A percentile compares a stretch with the other conserved stretches of the same genome.
Conservation (phyloP, 2,888 invertebrate species). For the Epistrophe grossulariae region DNA sequence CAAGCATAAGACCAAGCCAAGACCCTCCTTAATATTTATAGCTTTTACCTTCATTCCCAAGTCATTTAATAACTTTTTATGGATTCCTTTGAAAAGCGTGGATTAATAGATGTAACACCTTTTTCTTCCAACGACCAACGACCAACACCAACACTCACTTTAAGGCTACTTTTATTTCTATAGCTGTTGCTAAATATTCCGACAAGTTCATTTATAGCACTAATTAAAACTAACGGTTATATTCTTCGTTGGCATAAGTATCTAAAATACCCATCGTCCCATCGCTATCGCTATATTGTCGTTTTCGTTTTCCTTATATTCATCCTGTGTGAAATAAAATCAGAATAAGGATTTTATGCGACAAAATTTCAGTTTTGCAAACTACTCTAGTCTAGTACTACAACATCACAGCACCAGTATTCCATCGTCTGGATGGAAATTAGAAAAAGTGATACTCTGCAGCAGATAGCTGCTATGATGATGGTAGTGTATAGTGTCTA, state of each 20-base stretch:
- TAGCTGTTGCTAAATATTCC: conserved; percentile 53
- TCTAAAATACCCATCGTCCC: not conserved
- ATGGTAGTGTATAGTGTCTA: conserved; percentile 1
- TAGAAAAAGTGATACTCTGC: conserved; percentile 40
- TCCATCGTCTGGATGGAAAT: conserved; percentile 23
- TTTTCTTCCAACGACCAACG: not conserved
- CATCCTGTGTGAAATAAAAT: conserved; percentile 50
- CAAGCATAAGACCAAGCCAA: not conserved
- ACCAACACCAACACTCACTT: conserved; percentile 30
- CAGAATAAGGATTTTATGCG: conserved; percentile 63
- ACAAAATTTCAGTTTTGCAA: conserved; percentile 61
- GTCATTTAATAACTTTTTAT: conserved; percentile 49
- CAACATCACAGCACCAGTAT: not conserved
- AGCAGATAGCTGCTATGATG: not conserved
- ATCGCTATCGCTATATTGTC: not conserved
- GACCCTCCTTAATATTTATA: conserved; percentile 19
- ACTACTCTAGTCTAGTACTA: conserved; percentile 7
- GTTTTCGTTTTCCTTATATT: conserved; percentile 27
- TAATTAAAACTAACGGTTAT: conserved; percentile 73
- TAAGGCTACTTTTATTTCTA: conserved; percentile 11
- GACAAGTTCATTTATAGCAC: conserved; percentile 67
- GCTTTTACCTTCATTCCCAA: conserved; percentile 19
- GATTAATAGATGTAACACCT: conserved; percentile 35
- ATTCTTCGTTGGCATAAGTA: not conserved
- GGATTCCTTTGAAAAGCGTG: conserved; percentile 18